Conservation (phyloP, 2,888 invertebrate species). For the Coremacera marginata region DNA sequence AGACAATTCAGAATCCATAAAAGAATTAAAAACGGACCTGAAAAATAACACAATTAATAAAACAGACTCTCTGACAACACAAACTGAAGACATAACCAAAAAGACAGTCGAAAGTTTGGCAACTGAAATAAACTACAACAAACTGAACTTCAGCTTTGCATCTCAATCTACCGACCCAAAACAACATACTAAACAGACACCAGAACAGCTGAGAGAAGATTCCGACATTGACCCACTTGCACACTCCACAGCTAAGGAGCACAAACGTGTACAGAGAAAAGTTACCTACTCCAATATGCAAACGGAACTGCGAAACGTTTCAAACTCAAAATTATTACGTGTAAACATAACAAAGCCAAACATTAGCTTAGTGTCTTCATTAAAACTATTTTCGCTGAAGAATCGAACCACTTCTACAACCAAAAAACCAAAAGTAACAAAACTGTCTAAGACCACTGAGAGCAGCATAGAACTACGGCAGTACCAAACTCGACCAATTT, state of each 20-base stretch:
- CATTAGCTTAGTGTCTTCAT: background rate
- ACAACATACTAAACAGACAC: background rate
- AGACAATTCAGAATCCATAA: too few species aligned
- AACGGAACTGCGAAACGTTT: background rate
- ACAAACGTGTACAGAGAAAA: conserved; percentile 44
- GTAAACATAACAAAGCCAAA: background rate
- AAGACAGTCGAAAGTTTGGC: too few species aligned
- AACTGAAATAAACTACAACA: background rate
- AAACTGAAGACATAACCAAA: background rate
- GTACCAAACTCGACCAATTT: conserved; percentile 55
- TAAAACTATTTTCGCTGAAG: background rate
- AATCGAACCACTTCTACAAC: background rate
- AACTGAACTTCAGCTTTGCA: background rate
- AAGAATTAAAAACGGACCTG: too few species aligned
- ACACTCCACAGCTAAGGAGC: conserved; percentile 25
- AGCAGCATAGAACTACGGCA: conserved; percentile 60
- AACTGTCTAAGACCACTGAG: conserved; percentile 46
- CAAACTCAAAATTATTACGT: background rate
- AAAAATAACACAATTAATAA: too few species aligned
- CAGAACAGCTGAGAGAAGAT: background rate
- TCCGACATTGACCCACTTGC: conserved; percentile 38
- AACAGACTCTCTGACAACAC: background rate
- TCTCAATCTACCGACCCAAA: background rate
- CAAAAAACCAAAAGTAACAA: conserved; percentile 20
- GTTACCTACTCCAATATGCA: background rate